A percentile compares a stretch with the other conserved stretches of the same genome.
phyloP scores from a whole-genome alignment of 1,140 invertebrate species.

The Drosophila yakuba region DNA sequence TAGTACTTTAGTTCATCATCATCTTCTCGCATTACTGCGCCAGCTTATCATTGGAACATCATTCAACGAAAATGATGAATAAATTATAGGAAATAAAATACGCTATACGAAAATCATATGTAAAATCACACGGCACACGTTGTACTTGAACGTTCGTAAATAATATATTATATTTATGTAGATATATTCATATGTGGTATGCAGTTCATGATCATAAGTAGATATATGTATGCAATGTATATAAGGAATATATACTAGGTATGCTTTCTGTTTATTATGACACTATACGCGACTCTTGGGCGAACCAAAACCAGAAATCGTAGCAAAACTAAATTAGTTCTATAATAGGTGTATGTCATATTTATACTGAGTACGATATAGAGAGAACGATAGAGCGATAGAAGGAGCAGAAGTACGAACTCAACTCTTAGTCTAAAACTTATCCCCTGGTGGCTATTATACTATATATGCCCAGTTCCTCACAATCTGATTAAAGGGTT shows the following conservation, averaged over 20 bases:
- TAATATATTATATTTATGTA: slow-evolving; percentile 45
- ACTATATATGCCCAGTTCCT: neutral
- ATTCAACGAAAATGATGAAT: slow-evolving; percentile 55
- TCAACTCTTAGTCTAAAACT: neutral
- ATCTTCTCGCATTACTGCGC: slow-evolving; percentile 34
- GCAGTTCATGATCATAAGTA: slow-evolving; percentile 56
- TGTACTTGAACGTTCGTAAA: slow-evolving; percentile 58
- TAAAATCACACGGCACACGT: slow-evolving; percentile 57
- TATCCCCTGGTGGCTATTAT: neutral
- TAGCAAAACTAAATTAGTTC: slow-evolving; percentile 67
- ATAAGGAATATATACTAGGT: slow-evolving; percentile 58
- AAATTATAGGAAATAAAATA: slow-evolving; percentile 29
- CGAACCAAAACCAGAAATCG: slow-evolving; percentile 62
- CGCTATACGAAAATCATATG: slow-evolving; percentile 39
- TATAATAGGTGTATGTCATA: slow-evolving; percentile 58
- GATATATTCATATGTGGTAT: slow-evolving; percentile 66
- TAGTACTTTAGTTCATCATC: slow-evolving; percentile 31
- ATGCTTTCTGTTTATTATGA: slow-evolving; percentile 55
- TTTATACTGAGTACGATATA: slow-evolving; percentile 71
- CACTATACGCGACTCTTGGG: slow-evolving; percentile 44
- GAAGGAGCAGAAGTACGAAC: slow-evolving; percentile 13
- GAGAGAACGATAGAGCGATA: slow-evolving; percentile 33
- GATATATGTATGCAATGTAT: slow-evolving; percentile 56
- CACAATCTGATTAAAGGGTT: neutral
- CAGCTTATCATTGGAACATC: slow-evolving; percentile 55